Percentiles rank a stretch among this genome's conserved stretches.
Conservation (phyloP, 2,888 invertebrate species). For the Apoda limacodes region DNA sequence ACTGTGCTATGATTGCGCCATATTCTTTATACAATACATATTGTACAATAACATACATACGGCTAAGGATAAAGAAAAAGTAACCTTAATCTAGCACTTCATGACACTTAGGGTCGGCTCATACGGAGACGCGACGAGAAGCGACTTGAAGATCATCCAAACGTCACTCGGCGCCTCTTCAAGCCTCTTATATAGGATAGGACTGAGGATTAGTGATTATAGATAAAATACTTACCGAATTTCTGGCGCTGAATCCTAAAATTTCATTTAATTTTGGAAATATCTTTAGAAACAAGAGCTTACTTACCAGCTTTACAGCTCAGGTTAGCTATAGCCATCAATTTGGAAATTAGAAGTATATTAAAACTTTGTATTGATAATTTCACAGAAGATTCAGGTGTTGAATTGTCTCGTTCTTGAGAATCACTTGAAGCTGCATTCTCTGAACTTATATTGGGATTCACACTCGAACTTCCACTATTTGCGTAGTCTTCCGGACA, state of each 20-base stretch:
- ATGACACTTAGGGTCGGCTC: too few relatives aligned
- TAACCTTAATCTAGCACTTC: too few relatives aligned
- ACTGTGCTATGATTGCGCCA: too few relatives aligned
- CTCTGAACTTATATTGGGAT: slow-evolving; percentile 16
- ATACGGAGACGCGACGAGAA: too few relatives aligned
- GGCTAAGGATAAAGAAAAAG: too few relatives aligned
- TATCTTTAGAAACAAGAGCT: background rate
- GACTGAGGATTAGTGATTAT: too few relatives aligned
- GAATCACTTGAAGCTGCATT: slow-evolving; percentile 25
- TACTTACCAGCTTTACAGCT: slow-evolving; percentile 88
- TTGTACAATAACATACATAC: too few relatives aligned
- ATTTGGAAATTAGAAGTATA: slow-evolving; percentile 81
- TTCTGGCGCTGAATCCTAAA: background rate
- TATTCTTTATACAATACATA: too few relatives aligned
- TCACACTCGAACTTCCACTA: slow-evolving; percentile 1
- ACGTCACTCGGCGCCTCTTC: too few relatives aligned
- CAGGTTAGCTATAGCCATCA: slow-evolving; percentile 84
- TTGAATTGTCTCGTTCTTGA: slow-evolving; percentile 27
- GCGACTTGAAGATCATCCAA: too few relatives aligned
- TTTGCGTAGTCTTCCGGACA: slow-evolving; percentile 61
- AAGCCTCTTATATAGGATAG: too few relatives aligned
- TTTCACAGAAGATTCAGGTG: slow-evolving; percentile 29
- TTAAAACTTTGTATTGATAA: slow-evolving; percentile 78
- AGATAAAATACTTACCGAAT: too few relatives aligned
- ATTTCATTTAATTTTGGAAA: background rate